Evolutionary conservation across 92 coral and sea anemone species (phyloP).

Genomic region (Heliopora coerulea): DNA sequence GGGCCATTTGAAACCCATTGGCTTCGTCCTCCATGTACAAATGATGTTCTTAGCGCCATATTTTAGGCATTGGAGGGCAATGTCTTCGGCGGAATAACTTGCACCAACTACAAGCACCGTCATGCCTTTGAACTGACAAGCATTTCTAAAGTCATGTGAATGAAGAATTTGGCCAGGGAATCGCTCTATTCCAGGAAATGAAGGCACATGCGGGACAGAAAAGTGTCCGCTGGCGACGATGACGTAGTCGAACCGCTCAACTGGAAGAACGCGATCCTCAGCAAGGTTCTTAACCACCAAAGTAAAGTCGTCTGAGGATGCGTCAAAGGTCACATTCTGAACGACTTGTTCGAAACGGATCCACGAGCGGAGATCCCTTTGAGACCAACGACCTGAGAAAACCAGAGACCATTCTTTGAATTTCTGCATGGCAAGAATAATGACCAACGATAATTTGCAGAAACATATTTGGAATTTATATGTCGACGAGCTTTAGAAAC

Average conservation of each 20-base stretch:
- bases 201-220: slow-evolving; percentile 53
- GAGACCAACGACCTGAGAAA: slow-evolving; percentile 8
- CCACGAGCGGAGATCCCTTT: slow-evolving; percentile 2
- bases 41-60: slow-evolving; percentile 52
- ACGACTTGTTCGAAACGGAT: neutral
- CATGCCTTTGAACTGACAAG: slow-evolving; percentile 45
- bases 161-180: slow-evolving; percentile 58
- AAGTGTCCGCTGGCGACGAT: slow-evolving; percentile 57
- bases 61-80: slow-evolving; percentile 52
- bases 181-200: slow-evolving; percentile 50
- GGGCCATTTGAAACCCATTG: slow-evolving; percentile 70
- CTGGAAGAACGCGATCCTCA: slow-evolving; percentile 45
- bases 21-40: slow-evolving; percentile 49
- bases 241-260: slow-evolving; percentile 49
- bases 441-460: too few species aligned
- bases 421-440: too few species aligned
- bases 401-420: neutral
- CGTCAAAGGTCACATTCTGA: neutral
- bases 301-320: slow-evolving; percentile 49
- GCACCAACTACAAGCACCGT: slow-evolving; percentile 51
- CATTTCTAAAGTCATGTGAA: slow-evolving; percentile 55
- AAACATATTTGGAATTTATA: too few species aligned
- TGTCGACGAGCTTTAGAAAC: too few species aligned
- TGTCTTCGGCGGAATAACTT: slow-evolving; percentile 61
- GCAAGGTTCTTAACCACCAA: slow-evolving; percentile 48